Evolutionary conservation across 2,888 invertebrate species (phyloP).

Genomic region (Cremastobaeus sp.): DNA sequence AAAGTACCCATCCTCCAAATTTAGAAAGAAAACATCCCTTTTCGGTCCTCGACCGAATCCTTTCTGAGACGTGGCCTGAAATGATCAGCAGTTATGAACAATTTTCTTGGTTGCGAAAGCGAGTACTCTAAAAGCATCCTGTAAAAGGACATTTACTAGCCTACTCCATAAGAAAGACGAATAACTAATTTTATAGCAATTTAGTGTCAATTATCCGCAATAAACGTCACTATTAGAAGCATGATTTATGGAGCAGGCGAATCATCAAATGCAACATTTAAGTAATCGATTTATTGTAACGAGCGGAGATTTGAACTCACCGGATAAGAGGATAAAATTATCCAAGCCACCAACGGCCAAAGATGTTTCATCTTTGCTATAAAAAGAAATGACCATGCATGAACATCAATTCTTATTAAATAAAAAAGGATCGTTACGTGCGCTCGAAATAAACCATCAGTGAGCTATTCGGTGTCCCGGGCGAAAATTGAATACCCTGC

Average conservation of each 20-base stretch:
- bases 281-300: neutral
- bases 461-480: too few species aligned
- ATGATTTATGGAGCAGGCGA: neutral
- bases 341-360: constrained; percentile 95
- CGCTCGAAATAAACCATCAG: constrained; percentile 14
- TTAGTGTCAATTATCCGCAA: too few species aligned
- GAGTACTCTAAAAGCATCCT: too few species aligned
- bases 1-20: constrained; percentile 98
- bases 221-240: too few species aligned
- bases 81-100: neutral
- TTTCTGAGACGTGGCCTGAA: constrained; percentile 86
- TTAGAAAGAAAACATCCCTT: constrained; percentile 96
- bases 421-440: too few species aligned
- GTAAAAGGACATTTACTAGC: too few species aligned
- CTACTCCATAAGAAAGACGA: too few species aligned
- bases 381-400: constrained; percentile 79
- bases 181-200: too few species aligned
- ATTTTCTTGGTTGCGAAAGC: too few species aligned
- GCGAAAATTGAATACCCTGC: too few species aligned
- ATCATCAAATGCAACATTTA: neutral
- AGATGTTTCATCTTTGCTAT: constrained; percentile 94
- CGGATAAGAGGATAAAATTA: constrained; percentile 88
- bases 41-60: constrained; percentile 90
- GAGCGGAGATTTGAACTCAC: constrained; percentile 81
- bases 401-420: constrained; percentile 2